Evolutionary conservation across 1,140 invertebrate species (phyloP).

Genomic region (Orussus abietinus): DNA sequence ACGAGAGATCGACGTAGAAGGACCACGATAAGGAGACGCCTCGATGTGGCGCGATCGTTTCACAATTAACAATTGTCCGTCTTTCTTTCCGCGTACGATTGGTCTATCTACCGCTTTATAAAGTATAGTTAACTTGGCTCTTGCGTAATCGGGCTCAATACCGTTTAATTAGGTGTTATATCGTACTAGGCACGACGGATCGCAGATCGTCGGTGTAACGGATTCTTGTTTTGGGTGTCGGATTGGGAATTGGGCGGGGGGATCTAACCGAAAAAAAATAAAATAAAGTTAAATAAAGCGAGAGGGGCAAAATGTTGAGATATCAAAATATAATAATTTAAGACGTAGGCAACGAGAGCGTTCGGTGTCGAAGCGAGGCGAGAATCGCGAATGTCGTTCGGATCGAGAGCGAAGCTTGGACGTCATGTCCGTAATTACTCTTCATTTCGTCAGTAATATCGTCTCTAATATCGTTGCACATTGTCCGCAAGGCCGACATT

Average conservation of each 20-base stretch:
- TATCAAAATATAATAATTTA: constrained; percentile 23
- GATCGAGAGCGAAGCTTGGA: no score
- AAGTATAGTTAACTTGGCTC: constrained; percentile 28
- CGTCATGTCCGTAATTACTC: no score
- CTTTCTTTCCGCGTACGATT: no score
- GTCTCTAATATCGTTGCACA: no score
- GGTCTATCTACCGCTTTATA: constrained; percentile 23
- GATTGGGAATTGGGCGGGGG: constrained; percentile 35
- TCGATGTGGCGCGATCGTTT: no score
- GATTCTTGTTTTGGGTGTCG: constrained; percentile 34
- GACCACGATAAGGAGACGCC: not conserved
- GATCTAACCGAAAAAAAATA: constrained; percentile 35
- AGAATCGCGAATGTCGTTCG: no score
- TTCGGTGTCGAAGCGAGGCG: constrained; percentile 11
- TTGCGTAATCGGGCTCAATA: constrained; percentile 30
- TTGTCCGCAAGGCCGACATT: no score
- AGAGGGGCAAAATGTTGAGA: constrained; percentile 6
- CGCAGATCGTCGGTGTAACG: not conserved
- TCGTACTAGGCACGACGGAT: no score
- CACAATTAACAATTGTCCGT: no score
- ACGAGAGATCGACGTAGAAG: not conserved
- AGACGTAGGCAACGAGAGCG: no score
- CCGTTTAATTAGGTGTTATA: constrained; percentile 22
- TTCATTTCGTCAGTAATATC: no score
- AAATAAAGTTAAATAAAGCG: constrained; percentile 11